A percentile compares a stretch with the other conserved stretches of the same genome.
Conservation (phyloP, 2,797 vertebrate species). For the Ambastaia sidthimunki region DNA sequence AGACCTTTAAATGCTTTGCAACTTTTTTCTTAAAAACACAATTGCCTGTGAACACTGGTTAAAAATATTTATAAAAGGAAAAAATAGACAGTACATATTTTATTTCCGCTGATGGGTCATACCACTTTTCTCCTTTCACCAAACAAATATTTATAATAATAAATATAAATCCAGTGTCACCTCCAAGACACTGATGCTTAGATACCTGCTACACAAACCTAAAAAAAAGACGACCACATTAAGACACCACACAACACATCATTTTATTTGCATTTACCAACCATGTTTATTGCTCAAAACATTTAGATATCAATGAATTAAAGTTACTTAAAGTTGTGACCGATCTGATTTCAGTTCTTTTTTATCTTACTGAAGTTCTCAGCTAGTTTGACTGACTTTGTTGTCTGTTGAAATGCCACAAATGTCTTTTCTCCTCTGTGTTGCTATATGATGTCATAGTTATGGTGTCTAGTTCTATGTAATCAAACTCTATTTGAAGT, state of each 20-base stretch:
- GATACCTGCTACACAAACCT: not conserved
- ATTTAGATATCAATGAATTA: not conserved
- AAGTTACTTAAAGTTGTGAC: not conserved
- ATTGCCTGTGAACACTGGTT: slow-evolving; percentile 20
- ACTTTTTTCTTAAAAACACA: not conserved
- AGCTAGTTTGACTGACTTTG: slow-evolving; percentile 1
- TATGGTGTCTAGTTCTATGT: slow-evolving; percentile 30
- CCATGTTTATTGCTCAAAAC: slow-evolving; percentile 4
- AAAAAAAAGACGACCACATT: slow-evolving; percentile 10
- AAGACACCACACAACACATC: not conserved
- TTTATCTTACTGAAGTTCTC: not conserved
- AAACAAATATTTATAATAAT: too few relatives aligned
- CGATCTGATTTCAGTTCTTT: not conserved
- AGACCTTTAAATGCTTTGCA: slow-evolving; percentile 1
- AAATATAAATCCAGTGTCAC: too few relatives aligned
- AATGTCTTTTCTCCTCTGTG: slow-evolving; percentile 25
- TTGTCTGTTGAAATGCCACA: slow-evolving; percentile 19
- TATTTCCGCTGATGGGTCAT: slow-evolving; percentile 21
- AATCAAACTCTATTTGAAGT: slow-evolving; percentile 26
- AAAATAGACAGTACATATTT: slow-evolving; percentile 14
- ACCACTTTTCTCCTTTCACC: slow-evolving; percentile 32
- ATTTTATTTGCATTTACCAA: not conserved
- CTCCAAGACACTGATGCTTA: not conserved
- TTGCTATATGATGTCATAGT: slow-evolving; percentile 29
- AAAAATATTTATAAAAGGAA: slow-evolving; percentile 6